Conservation (phyloP, 2,888 invertebrate genomes). For the Phyllotreta striolata region DNA sequence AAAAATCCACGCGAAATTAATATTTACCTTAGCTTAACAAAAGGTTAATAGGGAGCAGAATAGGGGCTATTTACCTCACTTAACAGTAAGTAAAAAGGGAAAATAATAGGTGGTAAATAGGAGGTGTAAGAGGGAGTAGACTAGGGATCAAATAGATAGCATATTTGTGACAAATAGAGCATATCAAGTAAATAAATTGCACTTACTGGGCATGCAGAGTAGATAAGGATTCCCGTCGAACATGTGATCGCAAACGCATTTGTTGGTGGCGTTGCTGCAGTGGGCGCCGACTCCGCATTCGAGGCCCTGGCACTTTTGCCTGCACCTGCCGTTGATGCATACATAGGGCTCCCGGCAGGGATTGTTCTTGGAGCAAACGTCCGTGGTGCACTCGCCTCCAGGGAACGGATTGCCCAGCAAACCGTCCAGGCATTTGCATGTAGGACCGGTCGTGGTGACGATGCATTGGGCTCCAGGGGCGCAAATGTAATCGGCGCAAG, state of each 20-base stretch:
- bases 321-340: conserved; percentile 88
- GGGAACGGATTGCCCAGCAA: conserved; percentile 91
- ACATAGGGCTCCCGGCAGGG: conserved; percentile 82
- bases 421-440: conserved; percentile 88
- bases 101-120: conserved; percentile 47
- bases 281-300: conserved; percentile 89
- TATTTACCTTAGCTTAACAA: too few relatives aligned
- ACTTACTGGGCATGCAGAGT: conserved; percentile 90
- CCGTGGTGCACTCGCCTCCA: conserved; percentile 83
- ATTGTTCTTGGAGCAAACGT: conserved; percentile 79
- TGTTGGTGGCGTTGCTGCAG: conserved; percentile 81
- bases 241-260: conserved; percentile 86
- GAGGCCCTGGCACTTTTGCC: conserved; percentile 85
- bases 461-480: conserved; percentile 86
- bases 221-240: conserved; percentile 90
- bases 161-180: too few relatives aligned
- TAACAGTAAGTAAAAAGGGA: conserved; percentile 40
- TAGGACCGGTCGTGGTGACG: conserved; percentile 82
- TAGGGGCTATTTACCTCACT: not conserved
- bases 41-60: too few relatives aligned
- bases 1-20: too few relatives aligned
- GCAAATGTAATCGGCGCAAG: conserved; percentile 80
- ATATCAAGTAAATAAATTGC: too few relatives aligned
- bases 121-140: too few relatives aligned
- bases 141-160: too few relatives aligned